Evolutionary conservation across 64 coral and sea anemone genomes (phyloP), one percentile per base, ranked within the genome.

Genomic region (Actinia equina): DNA sequence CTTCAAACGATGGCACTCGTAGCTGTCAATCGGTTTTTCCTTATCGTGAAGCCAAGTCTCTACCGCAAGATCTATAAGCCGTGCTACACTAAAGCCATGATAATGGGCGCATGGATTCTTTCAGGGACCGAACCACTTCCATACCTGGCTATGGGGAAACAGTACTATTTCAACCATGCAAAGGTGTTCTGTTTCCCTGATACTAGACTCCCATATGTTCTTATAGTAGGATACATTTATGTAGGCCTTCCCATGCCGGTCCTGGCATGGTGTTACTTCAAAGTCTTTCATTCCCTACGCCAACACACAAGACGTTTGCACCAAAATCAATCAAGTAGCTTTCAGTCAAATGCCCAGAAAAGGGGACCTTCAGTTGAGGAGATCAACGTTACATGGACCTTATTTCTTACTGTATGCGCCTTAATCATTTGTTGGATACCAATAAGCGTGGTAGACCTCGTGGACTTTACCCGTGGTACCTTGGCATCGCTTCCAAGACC

Each of bases 21-120:
- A 37, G 91, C 91, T 26, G 71, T 93, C 16, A 93, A 93, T 45
- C 62, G 91, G 22, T 93, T 45, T 80, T 88, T 67, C 22, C 83
- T 85, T n/a, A 65, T 85, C 65, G n/a, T 85, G 20, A 85, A 90
- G 63, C 51, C 61, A 63, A 62, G 64, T 41, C 77, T 89, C 86
- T 95, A 92, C 79, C 90, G 80, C 54, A 92, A 87, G 23, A 42
- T 89, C 85, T 95, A 92, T 25, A 95, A 85, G 4, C 84, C 87
- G 45, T 41, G 83, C 5, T 71, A 87, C 79, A 95, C 94, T 5
- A 80, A 76, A 4, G 14, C 88, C 15, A 92, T 92, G 79, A 71
- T 95, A 20, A 7, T 87, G 14, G 71, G 54, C 7, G 45, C 77
- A 13, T 84, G 62, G 86, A 63, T 86, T 25, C 82, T 92, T 17